Conservation (phyloP, 2,888 invertebrate species). For the Ochropleura leucogaster region DNA sequence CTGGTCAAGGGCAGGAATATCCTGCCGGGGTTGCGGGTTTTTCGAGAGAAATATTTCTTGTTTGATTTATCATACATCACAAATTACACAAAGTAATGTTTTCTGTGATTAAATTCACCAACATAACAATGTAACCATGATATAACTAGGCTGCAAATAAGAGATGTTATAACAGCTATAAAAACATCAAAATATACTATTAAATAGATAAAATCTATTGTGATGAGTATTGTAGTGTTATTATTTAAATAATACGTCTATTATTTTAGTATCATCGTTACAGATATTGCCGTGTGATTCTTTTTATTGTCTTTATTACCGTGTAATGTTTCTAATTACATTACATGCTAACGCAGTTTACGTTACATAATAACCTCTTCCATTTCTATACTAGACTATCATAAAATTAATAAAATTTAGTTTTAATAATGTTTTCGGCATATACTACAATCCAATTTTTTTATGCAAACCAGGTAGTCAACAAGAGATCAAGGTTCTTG, state of each 20-base stretch:
- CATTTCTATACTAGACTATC: rapidly evolving
- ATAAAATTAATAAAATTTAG: no score
- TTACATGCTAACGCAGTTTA: constrained; percentile 6
- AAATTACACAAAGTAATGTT: background rate
- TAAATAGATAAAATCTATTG: constrained; percentile 26
- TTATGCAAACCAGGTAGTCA: background rate
- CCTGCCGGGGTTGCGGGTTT: no score
- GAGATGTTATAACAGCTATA: constrained; percentile 15
- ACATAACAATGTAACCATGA: constrained; percentile 16
- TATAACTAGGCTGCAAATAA: background rate
- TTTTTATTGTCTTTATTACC: constrained; percentile 9
- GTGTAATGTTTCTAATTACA: constrained; percentile 11
- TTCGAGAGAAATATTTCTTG: no score
- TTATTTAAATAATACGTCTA: constrained; percentile 15
- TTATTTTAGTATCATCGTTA: constrained; percentile 20
- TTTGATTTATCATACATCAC: no score
- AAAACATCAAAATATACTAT: constrained; percentile 17
- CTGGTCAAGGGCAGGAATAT: no score
- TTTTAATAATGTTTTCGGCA: background rate
- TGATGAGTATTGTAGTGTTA: constrained; percentile 6
- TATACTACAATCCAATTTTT: background rate
- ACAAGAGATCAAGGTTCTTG: background rate
- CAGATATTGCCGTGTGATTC: constrained; percentile 11
- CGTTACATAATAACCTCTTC: background rate
- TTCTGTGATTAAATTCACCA: constrained; percentile 1